Evolutionary conservation across 2,113 vertebrate genomes (phyloP).

Genomic region (Jaculus jaculus): DNA sequence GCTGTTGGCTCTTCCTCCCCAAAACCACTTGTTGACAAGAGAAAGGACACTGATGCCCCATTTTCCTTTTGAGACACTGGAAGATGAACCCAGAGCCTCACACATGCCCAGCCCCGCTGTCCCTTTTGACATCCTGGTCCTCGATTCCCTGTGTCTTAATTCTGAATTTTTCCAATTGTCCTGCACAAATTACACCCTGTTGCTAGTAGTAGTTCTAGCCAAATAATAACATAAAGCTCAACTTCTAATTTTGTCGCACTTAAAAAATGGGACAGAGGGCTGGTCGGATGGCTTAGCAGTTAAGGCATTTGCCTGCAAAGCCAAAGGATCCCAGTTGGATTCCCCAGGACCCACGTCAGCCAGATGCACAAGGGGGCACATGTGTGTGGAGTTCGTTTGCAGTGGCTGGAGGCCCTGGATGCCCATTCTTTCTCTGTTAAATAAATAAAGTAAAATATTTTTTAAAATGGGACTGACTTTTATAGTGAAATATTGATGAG

Average conservation of each 20-base stretch:
- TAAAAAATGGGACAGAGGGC: not conserved
- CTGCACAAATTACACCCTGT: no score
- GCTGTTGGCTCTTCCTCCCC: rapidly evolving
- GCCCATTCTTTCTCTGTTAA: no score
- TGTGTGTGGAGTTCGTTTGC: no score
- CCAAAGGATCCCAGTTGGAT: no score
- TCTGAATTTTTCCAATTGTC: rapidly evolving
- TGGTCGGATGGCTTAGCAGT: no score
- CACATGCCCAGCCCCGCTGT: not conserved
- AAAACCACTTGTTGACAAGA: no score
- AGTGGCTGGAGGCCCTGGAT: no score
- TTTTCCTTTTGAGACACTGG: not conserved
- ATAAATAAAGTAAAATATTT: no score
- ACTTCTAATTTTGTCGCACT: not conserved
- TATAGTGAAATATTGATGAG: not conserved
- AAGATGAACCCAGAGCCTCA: not conserved
- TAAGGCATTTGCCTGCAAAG: no score
- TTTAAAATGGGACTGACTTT: not conserved
- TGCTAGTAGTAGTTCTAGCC: not conserved
- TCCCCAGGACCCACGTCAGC: no score
- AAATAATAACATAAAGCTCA: not conserved
- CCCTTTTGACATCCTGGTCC: not conserved
- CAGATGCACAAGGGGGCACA: no score
- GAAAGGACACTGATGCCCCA: rapidly evolving
- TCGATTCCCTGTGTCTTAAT: not conserved